Percentiles rank a stretch among this genome's conserved stretches.
Conservation (phyloP, 2,888 invertebrate genomes). For the Cephus pygmeus region DNA sequence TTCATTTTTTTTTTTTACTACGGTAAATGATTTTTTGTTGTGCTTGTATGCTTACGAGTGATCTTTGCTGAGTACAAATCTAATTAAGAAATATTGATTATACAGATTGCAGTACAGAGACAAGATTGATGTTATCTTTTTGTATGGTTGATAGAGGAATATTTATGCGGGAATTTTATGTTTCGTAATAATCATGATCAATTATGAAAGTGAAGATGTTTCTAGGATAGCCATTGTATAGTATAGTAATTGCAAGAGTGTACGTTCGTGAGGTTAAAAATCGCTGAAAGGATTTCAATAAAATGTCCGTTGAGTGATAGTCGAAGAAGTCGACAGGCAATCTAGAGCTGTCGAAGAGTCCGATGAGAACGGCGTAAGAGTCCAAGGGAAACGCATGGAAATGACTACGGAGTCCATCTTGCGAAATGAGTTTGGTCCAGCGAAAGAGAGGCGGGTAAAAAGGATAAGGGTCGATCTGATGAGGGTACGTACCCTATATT, state of each 20-base stretch:
- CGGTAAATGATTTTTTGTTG: neutral
- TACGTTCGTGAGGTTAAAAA: neutral
- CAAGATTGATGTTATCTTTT: neutral
- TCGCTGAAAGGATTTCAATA: neutral
- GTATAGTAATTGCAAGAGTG: neutral
- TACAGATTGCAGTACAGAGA: neutral
- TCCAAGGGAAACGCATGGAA: conserved; percentile 21
- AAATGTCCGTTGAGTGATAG: neutral
- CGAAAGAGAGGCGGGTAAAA: conserved; percentile 40
- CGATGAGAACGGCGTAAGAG: neutral
- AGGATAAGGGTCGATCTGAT: conserved; percentile 47
- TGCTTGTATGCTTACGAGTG: neutral
- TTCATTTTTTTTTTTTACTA: neutral
- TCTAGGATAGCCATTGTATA: neutral
- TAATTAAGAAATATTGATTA: neutral
- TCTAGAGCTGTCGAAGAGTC: neutral
- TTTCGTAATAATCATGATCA: neutral
- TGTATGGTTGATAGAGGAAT: neutral
- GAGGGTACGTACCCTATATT: conserved; percentile 63
- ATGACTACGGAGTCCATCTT: conserved; percentile 56
- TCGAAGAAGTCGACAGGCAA: neutral
- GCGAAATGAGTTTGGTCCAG: conserved; percentile 56
- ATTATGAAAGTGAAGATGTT: neutral
- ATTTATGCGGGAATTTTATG: neutral
- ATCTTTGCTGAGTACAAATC: neutral